phyloP scores from a whole-genome alignment of 2,888 invertebrate species.

The Euspilapteryx auroguttella region DNA sequence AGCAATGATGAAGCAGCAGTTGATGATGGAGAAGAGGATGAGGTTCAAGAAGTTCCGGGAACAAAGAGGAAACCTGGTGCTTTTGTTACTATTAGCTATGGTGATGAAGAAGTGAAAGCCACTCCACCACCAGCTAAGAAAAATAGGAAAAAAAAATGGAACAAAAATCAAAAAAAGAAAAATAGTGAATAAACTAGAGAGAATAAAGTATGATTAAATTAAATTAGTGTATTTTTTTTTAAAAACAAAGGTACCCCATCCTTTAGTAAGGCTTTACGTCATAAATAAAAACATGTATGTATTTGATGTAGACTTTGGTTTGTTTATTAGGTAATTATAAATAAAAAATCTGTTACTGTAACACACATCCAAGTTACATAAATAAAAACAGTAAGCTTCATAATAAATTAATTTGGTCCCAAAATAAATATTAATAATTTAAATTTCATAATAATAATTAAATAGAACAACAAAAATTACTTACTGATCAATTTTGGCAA shows the following conservation, averaged over 20 bases:
- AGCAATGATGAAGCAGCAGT: constrained; percentile 21
- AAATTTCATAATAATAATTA: constrained; percentile 33
- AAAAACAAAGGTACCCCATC: constrained; percentile 23
- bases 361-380: constrained; percentile 50
- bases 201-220: no score
- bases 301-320: constrained; percentile 56
- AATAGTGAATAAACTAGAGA: constrained; percentile 6
- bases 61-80: constrained; percentile 37
- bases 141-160: constrained; percentile 31
- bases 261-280: constrained; percentile 26
- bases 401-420: constrained; percentile 62
- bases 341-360: constrained; percentile 50
- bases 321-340: constrained; percentile 56
- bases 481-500: constrained; percentile 59
- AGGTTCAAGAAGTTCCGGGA: no score
- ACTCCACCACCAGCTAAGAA: constrained; percentile 25
- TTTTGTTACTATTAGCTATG: constrained; percentile 42
- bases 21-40: constrained; percentile 10
- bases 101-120: constrained; percentile 17
- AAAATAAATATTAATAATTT: constrained; percentile 57
- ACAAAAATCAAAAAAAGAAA: constrained; percentile 24
- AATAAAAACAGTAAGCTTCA: constrained; percentile 33
- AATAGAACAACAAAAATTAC: constrained; percentile 45
- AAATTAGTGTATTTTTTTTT: constrained; percentile 2
- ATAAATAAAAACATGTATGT: constrained; percentile 40